Base-by-base conservation (phyloP, 2,797 vertebrate genomes). In the Phrynocephalus forsythii region DNA sequence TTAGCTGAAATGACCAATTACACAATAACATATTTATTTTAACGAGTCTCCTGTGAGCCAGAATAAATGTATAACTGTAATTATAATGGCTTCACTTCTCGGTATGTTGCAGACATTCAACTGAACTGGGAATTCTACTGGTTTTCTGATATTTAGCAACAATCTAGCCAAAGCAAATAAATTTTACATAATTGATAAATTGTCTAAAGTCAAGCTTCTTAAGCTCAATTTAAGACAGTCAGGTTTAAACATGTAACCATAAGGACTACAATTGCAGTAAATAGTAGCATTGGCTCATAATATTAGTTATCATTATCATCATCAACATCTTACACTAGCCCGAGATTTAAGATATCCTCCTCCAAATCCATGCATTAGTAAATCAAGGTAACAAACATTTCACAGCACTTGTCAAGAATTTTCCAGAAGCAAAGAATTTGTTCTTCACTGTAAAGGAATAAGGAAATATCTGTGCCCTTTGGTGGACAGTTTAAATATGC, bases 1-100 rank as follows among this genome's bases (percentile, higher is more conserved):
- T 87, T 87, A 87, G 66, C 30, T 75, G 66, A 68, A 50, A 87
- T 33, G 52, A 75, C 28, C 86, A 67, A 52, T 76, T 84, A 76
- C 44, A 66, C 66, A 16, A 38, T 38, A 66, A n/a, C 16, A 85
- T 48, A 77, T 16, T 76, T 87, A 26, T 79, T 79, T 24, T 79
- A 76, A 86, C 71, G 22, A 52, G 13, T 15, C 69, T 68, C 22
- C 11, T 52, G 22, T 52, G 82, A 48, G 52, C 28, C 16, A 20
- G 26, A 81, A 81, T 73, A 86, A 73, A 66, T 50, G 16, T 82
- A 44, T 75, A 82, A 82, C 82, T 73, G 24, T 75, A 63, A 33
- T 52, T 66, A 67, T 24, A 82, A 50, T 67, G 38, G 56, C 38
- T 82, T 24, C 75, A 75, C 22, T 87, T 44, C 44, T 38, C 52